Percentiles rank a stretch among this genome's conserved stretches.
Conservation (phyloP, 2,797 vertebrate species). For the Urosaurus nigricauda region DNA sequence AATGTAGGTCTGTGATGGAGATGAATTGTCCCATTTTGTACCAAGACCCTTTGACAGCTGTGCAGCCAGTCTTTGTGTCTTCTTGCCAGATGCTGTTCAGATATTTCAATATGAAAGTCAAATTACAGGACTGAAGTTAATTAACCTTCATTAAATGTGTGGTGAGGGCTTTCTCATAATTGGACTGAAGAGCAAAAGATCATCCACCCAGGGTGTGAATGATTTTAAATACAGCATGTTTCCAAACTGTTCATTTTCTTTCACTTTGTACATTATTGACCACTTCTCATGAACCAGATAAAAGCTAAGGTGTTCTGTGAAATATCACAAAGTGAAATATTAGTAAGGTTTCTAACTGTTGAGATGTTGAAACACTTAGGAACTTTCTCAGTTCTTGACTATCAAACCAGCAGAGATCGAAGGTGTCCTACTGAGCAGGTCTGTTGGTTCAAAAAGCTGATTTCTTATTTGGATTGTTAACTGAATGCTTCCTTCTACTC, state of each 20-base stretch:
- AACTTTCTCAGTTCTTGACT: not conserved
- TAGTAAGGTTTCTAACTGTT: not conserved
- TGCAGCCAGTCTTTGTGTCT: constrained; percentile 50
- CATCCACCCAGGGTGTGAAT: not conserved
- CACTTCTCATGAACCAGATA: not conserved
- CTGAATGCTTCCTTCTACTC: not conserved
- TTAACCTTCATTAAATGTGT: constrained; percentile 58
- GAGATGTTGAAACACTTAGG: not conserved
- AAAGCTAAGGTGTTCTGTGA: not conserved
- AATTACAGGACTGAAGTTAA: constrained; percentile 71
- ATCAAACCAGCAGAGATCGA: constrained; percentile 6
- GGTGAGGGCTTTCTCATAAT: constrained; percentile 47
- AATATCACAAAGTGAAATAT: not conserved
- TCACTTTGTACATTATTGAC: constrained; percentile 28
- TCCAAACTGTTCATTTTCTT: constrained; percentile 16
- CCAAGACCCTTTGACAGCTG: constrained; percentile 69
- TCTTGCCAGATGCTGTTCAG: constrained; percentile 62
- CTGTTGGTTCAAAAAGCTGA: not conserved
- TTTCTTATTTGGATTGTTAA: not conserved
- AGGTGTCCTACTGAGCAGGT: not conserved
- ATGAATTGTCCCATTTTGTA: constrained; percentile 67
- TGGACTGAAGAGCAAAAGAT: constrained; percentile 23
- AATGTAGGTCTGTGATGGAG: constrained; percentile 62
- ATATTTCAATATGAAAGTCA: constrained; percentile 61
- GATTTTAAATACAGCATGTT: not conserved